Evolutionary conservation across 2,113 vertebrate species (phyloP), one percentile per base, ranked within the genome.

Genomic region (Nothoprocta pentlandii): DNA sequence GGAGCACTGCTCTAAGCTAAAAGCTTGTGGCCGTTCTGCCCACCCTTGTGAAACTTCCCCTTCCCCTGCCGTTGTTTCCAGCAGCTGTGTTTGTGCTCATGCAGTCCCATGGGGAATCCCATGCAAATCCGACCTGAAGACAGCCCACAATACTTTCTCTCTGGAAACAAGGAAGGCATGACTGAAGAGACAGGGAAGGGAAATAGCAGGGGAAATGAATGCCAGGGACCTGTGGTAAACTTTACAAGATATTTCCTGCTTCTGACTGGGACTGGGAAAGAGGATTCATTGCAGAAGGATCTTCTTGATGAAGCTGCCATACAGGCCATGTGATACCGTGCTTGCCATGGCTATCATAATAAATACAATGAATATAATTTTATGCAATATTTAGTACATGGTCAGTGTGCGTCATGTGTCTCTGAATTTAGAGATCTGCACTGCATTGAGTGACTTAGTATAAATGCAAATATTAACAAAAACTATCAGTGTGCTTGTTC

Each of bases 1-100:
- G 17, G 46, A 42, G 30, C 21, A 3, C 68, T 80, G 12, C 1
- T 88, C 78, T 41, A 53, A 36, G 69, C 32, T 89, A 87, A 81
- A 92, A 83, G 76, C 46, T 69, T 70, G 68, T 34, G 46, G 46
- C n/a, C 46, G 4, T 82, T 93, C 90, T 79, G 84, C 42, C 66
- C 42, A 53, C 23, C 26, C 67, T 47, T 49, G 58, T 83, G 75
- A 85, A 90, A 94, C 20, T 20, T 93, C 25, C 19, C 16, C 26
- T 87, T 10, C 46, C 86, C 87, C 71, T 92, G 68, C 67, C n/a
- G 30, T 67, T 87, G 36, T 85, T 90, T 28, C 14, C 79, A 90
- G 71, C 63, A 85, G 36, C 16, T 67, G 74, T 64, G 30, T 49
- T 79, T 76, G 47, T 63, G 63, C n/a, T 77, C 46, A 79, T 63